Conservation (phyloP, 1,140 invertebrate species). For the Drosophila sp. region DNA sequence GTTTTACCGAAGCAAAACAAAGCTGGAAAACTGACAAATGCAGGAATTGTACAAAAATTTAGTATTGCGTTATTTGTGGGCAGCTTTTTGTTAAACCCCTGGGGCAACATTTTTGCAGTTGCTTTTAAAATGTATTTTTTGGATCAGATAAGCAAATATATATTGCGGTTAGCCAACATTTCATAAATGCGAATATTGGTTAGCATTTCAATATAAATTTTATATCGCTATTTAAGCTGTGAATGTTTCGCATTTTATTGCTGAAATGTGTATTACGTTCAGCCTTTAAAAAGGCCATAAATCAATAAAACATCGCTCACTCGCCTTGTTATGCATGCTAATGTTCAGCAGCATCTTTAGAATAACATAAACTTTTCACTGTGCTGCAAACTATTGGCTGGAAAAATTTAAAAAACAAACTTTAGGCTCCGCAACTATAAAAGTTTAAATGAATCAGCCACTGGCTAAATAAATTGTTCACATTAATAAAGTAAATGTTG, state of each 20-base stretch:
- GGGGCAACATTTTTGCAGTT: neutral
- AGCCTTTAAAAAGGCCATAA: conserved; percentile 22
- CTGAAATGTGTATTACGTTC: neutral
- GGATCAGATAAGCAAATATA: no score
- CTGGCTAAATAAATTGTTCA: neutral
- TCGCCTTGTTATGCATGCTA: conserved; percentile 20
- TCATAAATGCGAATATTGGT: neutral
- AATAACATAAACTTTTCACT: neutral
- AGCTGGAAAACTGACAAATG: no score
- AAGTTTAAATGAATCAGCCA: conserved; percentile 4
- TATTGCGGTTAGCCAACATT: neutral
- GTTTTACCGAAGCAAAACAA: no score
- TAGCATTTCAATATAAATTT: conserved; percentile 22
- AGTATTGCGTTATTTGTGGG: no score
- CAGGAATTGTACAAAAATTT: no score
- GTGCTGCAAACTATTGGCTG: no score
- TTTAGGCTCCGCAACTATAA: neutral
- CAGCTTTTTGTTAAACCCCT: neutral
- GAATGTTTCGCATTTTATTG: conserved; percentile 12
- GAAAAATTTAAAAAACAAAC: no score
- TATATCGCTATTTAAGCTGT: conserved; percentile 12
- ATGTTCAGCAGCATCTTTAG: neutral
- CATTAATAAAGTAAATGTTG: neutral
- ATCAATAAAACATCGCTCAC: conserved; percentile 44
- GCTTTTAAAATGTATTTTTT: neutral